Evolutionary conservation across 2,797 vertebrate genomes (phyloP).

Genomic region (Manis crassicaudata): DNA sequence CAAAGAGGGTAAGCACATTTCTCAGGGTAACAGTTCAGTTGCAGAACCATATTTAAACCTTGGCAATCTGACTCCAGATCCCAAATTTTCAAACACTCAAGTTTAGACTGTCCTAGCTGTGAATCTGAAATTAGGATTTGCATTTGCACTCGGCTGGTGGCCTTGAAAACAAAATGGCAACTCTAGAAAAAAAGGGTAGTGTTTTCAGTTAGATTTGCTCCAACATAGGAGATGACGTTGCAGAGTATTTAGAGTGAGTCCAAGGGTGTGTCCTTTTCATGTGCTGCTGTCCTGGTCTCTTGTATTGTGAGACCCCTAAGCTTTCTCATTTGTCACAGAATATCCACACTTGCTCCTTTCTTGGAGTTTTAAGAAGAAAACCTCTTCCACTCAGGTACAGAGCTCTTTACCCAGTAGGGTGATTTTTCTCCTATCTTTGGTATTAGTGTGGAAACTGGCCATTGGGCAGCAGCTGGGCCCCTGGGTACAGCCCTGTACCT

Average conservation of each 20-base stretch:
- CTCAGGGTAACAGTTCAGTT: background rate
- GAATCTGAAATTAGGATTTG: background rate
- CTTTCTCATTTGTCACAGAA: conserved; percentile 53
- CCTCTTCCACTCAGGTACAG: conserved; percentile 22
- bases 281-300: conserved; percentile 40
- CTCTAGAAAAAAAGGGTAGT: background rate
- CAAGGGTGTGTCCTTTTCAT: background rate
- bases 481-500: background rate
- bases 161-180: conserved; percentile 11
- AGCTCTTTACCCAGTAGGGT: conserved; percentile 28
- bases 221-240: background rate
- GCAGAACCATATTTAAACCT: background rate
- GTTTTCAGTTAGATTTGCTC: background rate
- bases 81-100: background rate
- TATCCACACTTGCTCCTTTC: conserved; percentile 35
- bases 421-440: conserved; percentile 5
- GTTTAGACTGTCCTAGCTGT: background rate
- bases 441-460: background rate
- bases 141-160: background rate
- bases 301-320: conserved; percentile 23
- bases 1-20: conserved; percentile 15
- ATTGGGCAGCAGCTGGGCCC: background rate
- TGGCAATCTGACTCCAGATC: background rate
- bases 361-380: conserved; percentile 49
- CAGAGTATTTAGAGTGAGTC: background rate